Evolutionary conservation across 2,888 invertebrate genomes (phyloP).

Genomic region (Oligia fasciuncula): DNA sequence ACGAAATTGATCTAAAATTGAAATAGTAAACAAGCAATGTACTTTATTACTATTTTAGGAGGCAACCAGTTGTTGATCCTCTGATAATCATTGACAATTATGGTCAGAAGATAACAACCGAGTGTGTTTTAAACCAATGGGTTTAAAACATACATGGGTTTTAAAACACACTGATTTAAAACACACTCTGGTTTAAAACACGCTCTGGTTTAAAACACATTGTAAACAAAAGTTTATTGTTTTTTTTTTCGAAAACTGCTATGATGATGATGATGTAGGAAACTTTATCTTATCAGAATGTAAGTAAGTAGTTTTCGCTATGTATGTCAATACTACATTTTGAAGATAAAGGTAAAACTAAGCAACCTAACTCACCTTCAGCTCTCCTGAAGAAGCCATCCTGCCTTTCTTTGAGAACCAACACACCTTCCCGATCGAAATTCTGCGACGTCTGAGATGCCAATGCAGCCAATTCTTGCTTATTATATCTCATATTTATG

Average conservation of each 20-base stretch:
- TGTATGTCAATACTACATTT: neutral
- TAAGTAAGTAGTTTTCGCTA: neutral
- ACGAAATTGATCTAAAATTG: too few species aligned
- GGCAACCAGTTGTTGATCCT: neutral
- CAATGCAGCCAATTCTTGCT: slow-evolving; percentile 95
- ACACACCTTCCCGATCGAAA: slow-evolving; percentile 97
- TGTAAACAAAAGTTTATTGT: neutral
- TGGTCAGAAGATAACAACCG: neutral
- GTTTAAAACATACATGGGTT: too few species aligned
- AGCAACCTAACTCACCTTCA: slow-evolving; percentile 92
- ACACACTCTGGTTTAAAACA: too few species aligned
- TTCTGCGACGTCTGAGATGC: slow-evolving; percentile 96
- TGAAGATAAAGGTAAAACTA: neutral
- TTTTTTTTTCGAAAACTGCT: too few species aligned
- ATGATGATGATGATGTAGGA: neutral
- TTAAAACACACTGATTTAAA: too few species aligned
- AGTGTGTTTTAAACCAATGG: neutral
- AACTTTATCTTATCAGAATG: too few species aligned
- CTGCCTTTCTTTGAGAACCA: slow-evolving; percentile 96
- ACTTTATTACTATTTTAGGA: neutral
- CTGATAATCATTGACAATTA: neutral
- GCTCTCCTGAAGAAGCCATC: slow-evolving; percentile 97
- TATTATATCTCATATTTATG: slow-evolving; percentile 95
- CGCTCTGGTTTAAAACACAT: too few species aligned
- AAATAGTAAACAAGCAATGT: neutral